Evolutionary conservation across 2,888 invertebrate genomes (phyloP).

Genomic region (Lobophora halterata): DNA sequence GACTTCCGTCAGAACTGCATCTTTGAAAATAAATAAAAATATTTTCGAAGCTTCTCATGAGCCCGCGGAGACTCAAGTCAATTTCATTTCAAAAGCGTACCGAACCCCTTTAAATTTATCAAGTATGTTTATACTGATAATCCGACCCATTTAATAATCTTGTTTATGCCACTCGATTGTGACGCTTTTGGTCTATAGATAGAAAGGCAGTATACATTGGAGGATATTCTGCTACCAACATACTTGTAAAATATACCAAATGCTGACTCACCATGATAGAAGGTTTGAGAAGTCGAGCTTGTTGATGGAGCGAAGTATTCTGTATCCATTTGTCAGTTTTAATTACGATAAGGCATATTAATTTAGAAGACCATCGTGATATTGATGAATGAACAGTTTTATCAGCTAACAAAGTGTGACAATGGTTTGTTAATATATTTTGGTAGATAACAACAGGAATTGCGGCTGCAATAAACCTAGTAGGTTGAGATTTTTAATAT

Average conservation of each 20-base stretch:
- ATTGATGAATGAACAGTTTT: conserved; percentile 9
- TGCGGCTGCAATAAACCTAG: too few species aligned
- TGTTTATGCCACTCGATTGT: too few species aligned
- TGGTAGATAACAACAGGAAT: too few species aligned
- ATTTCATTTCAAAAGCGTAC: conserved; percentile 31
- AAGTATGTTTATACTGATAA: too few species aligned
- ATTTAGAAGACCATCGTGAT: conserved; percentile 37
- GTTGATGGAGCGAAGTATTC: conserved; percentile 53
- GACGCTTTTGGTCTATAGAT: too few species aligned
- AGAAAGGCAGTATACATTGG: too few species aligned
- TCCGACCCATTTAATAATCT: too few species aligned
- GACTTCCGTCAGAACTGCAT: too few species aligned
- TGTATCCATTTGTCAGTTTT: conserved; percentile 58
- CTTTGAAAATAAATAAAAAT: conserved; percentile 12
- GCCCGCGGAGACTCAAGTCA: conserved; percentile 17
- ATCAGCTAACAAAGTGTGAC: conserved; percentile 12
- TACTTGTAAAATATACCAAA: too few species aligned
- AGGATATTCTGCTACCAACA: too few species aligned
- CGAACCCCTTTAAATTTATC: conserved; percentile 32
- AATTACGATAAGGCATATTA: conserved; percentile 52
- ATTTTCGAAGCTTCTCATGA: conserved; percentile 18
- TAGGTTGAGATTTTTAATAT: too few species aligned
- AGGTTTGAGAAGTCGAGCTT: conserved; percentile 40
- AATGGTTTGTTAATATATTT: not conserved
- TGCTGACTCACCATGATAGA: conserved; percentile 55